phyloP scores from a whole-genome alignment of 2,113 vertebrate genomes.

The Phoenicopterus ruber region DNA sequence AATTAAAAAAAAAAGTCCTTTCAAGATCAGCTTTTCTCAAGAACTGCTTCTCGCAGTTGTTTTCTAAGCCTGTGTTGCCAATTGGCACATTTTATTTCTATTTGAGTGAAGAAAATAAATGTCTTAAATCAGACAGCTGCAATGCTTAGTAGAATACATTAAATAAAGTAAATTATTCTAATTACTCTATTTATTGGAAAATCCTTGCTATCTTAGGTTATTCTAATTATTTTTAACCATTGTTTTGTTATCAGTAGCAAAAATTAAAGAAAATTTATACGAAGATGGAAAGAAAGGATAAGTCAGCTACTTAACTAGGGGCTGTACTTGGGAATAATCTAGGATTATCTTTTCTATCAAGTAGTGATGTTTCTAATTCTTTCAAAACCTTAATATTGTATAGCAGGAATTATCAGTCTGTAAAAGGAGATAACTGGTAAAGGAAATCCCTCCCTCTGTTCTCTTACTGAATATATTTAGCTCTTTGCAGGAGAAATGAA shows the following conservation, averaged over 20 bases:
- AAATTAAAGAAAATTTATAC: neutral
- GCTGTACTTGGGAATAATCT: neutral
- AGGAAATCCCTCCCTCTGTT: neutral
- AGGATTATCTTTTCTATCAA: conserved; percentile 29
- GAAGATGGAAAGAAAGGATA: neutral
- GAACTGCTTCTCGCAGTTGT: neutral
- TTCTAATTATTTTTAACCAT: neutral
- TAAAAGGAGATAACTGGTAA: neutral
- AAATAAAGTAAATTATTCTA: neutral
- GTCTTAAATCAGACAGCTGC: neutral
- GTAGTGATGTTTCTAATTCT: neutral
- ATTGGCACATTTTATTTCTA: neutral
- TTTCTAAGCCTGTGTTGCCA: neutral
- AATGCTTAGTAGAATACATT: neutral
- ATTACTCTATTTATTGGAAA: neutral
- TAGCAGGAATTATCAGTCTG: neutral
- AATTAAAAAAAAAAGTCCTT: neutral
- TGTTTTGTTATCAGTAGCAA: neutral
- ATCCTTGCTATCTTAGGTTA: neutral
- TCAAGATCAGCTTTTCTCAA: neutral
- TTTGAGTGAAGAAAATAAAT: neutral
- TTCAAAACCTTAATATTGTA: neutral
- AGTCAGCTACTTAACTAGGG: neutral
- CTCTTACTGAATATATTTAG: neutral
- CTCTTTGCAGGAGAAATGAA: neutral